A percentile compares a stretch with the other conserved stretches of the same genome.
These are phyloP conservation scores for Solea senegalensis DNA, from an alignment of 2,113 vertebrate genomes.

Conservation along the genomic window DNA sequence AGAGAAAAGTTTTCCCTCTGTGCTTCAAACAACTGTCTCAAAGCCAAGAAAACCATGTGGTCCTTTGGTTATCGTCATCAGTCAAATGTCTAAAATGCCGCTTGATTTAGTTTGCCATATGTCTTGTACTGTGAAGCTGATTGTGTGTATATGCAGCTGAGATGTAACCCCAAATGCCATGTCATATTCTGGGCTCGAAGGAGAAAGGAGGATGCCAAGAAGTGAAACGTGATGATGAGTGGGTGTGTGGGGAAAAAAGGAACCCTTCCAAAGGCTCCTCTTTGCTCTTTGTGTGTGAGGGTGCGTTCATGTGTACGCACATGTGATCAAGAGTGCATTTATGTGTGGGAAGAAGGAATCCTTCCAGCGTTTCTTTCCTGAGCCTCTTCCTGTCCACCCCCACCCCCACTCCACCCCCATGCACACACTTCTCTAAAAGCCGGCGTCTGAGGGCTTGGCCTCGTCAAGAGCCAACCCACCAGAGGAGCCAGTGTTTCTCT, in stretches of 20 bases:
- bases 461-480: slow-evolving; percentile 53
- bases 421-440: slow-evolving; percentile 49
- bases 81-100: slow-evolving; percentile 49
- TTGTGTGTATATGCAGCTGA: slow-evolving; percentile 61
- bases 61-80: slow-evolving; percentile 40
- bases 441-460: slow-evolving; percentile 66
- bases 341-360: slow-evolving; percentile 74
- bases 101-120: slow-evolving; percentile 57
- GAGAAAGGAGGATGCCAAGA: slow-evolving; percentile 61
- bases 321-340: slow-evolving; percentile 67
- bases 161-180: slow-evolving; percentile 68
- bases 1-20: neutral
- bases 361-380: slow-evolving; percentile 71
- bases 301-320: slow-evolving; percentile 52
- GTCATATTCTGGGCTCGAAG: slow-evolving; percentile 73
- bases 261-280: slow-evolving; percentile 48
- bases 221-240: slow-evolving; percentile 70
- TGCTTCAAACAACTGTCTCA: slow-evolving; percentile 16
- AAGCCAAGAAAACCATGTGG: slow-evolving; percentile 21
- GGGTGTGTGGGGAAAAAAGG: slow-evolving; percentile 59
- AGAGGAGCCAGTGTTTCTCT: slow-evolving; percentile 58
- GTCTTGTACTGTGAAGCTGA: slow-evolving; percentile 50
- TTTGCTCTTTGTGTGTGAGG: slow-evolving; percentile 33
- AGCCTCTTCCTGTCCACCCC: slow-evolving; percentile 62
- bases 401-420: slow-evolving; percentile 16